A percentile compares a stretch with the other conserved stretches of the same genome.
phyloP scores from a whole-genome alignment of 2,888 invertebrate species.

The Stegophylla sp. region DNA sequence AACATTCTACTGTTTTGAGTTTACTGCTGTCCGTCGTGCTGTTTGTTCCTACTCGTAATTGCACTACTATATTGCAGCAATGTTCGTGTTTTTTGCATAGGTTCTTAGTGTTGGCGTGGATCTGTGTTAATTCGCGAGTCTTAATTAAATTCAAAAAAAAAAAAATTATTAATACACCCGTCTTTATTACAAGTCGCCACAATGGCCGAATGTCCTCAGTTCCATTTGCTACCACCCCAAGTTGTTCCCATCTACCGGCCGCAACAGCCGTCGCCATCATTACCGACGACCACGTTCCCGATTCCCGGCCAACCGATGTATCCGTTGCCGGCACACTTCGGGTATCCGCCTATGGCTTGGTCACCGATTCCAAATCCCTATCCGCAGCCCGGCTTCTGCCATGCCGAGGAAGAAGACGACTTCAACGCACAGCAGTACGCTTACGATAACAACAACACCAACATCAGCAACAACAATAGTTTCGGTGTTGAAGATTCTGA shows the following conservation, averaged over 20 bases:
- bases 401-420: not conserved
- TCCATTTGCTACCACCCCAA: constrained; percentile 25
- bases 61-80: too few species aligned
- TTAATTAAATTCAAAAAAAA: too few species aligned
- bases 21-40: not conserved
- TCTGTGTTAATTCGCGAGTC: too few species aligned
- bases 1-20: too few species aligned
- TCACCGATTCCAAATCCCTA: constrained; percentile 13
- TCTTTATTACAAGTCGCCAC: too few species aligned
- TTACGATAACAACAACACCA: not conserved
- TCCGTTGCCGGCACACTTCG: constrained; percentile 15
- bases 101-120: too few species aligned
- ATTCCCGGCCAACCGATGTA: constrained; percentile 33
- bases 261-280: not conserved
- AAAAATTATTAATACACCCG: too few species aligned
- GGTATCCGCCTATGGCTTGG: constrained; percentile 33
- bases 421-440: not conserved
- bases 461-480: not conserved
- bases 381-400: not conserved
- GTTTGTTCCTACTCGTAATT: too few species aligned
- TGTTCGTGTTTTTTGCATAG: too few species aligned
- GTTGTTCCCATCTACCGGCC: constrained; percentile 1
- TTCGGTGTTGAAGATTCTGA: not conserved
- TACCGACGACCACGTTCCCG: constrained; percentile 1
- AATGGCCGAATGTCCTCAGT: constrained; percentile 33